These are phyloP conservation scores for Pilophorus perplexus DNA, from an alignment of 2,888 invertebrate genomes.

Conservation along the genomic window DNA sequence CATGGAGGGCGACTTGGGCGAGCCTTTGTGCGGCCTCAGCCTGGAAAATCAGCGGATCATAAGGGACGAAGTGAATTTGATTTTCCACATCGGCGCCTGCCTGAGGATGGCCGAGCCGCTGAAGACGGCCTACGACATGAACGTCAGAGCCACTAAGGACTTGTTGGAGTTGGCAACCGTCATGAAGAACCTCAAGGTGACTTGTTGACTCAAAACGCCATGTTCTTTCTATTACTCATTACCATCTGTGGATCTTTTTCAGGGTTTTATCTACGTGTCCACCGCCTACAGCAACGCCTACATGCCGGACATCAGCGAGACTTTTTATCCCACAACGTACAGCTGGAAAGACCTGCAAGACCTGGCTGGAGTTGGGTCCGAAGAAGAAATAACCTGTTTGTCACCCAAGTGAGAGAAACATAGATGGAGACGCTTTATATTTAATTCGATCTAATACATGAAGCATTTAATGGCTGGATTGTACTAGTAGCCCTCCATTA, in stretches of 20 bases:
- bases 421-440: no score
- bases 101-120: conserved; percentile 48
- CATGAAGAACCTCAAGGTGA: conserved; percentile 70
- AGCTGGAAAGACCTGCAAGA: conserved; percentile 1
- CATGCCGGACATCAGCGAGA: conserved; percentile 1
- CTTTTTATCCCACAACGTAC: neutral
- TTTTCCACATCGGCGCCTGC: conserved; percentile 49
- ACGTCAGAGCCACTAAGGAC: conserved; percentile 79
- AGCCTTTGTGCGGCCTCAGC: conserved; percentile 47
- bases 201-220: no score
- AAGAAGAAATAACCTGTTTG: neutral
- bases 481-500: no score
- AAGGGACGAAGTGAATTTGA: conserved; percentile 46
- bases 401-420: neutral
- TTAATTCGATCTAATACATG: no score
- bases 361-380: neutral
- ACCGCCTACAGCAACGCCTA: conserved; percentile 45
- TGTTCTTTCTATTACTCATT: no score
- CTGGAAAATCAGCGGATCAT: conserved; percentile 42
- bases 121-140: conserved; percentile 80
- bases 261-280: conserved; percentile 48
- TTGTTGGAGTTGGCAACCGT: conserved; percentile 73
- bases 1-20: conserved; percentile 47
- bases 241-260: conserved; percentile 8
- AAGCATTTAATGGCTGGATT: no score